A percentile compares a stretch with the other conserved stretches of the same genome.
phyloP scores from a whole-genome alignment of 2,888 invertebrate genomes.

The Stenchaetothrips biformis region DNA sequence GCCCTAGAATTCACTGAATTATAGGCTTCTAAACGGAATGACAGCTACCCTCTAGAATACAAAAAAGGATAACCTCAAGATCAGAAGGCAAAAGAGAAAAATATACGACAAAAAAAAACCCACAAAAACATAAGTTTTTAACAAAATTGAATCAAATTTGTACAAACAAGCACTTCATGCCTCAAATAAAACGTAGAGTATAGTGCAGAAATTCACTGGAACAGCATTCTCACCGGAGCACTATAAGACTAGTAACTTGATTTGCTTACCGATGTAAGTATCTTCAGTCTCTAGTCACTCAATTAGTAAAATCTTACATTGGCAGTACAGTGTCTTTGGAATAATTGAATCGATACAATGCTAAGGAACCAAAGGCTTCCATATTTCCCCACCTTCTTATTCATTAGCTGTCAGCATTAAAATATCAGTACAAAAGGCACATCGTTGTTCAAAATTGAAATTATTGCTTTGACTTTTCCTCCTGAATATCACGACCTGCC shows the following conservation, averaged over 20 bases:
- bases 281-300: slow-evolving; percentile 24
- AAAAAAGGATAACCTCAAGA: background rate
- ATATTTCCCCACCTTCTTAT: background rate
- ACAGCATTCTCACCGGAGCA: slow-evolving; percentile 20
- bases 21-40: background rate
- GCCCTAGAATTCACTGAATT: no score
- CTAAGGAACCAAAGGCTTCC: background rate
- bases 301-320: slow-evolving; percentile 24
- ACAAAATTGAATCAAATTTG: no score
- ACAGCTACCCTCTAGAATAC: background rate
- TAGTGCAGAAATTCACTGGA: slow-evolving; percentile 13
- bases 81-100: background rate
- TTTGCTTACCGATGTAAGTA: slow-evolving; percentile 6
- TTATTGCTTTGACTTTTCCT: slow-evolving; percentile 8
- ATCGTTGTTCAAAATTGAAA: slow-evolving; percentile 20
- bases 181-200: background rate
- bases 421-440: slow-evolving; percentile 23
- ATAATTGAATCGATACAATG: background rate
- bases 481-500: slow-evolving; percentile 6
- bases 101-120: background rate
- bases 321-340: slow-evolving; percentile 24
- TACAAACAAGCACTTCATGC: no score
- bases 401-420: slow-evolving; percentile 14
- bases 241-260: background rate
- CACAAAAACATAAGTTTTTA: background rate